These are phyloP conservation scores for Epizoanthus fatuus DNA, from an alignment of 92 coral and sea anemone species.

Conservation along the genomic window DNA sequence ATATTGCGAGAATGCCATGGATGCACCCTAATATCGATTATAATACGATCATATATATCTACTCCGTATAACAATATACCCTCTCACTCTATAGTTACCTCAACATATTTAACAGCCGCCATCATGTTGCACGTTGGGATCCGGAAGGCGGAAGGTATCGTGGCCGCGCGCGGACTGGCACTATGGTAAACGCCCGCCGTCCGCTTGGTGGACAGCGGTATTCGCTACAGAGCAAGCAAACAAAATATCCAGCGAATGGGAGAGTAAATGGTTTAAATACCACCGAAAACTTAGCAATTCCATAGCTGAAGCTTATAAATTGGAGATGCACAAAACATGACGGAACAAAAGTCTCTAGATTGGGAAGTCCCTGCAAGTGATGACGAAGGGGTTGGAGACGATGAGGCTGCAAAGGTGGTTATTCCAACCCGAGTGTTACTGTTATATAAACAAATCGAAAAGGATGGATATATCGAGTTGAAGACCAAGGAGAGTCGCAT, in stretches of 20 bases:
- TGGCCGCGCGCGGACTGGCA: slow-evolving; percentile 13
- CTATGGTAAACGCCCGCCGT: slow-evolving; percentile 8
- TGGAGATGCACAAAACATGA: slow-evolving; percentile 22
- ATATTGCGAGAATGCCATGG: no score
- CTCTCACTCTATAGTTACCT: not conserved
- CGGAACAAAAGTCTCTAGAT: slow-evolving; percentile 5
- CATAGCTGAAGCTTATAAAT: not conserved
- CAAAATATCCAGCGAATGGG: not conserved
- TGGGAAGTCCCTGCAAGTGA: slow-evolving; percentile 47
- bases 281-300: not conserved
- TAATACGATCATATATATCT: no score
- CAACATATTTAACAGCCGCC: not conserved
- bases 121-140: not conserved
- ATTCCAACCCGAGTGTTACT: slow-evolving; percentile 41
- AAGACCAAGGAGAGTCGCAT: slow-evolving; percentile 32
- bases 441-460: slow-evolving; percentile 41
- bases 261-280: no score
- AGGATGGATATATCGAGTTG: slow-evolving; percentile 27
- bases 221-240: not conserved
- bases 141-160: not conserved
- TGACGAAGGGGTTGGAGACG: not conserved
- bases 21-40: no score
- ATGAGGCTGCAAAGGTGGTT: not conserved
- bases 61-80: no score
- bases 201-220: slow-evolving; percentile 26